Conservation (phyloP, 2,888 invertebrate species). For the Adelognathus sp. region DNA sequence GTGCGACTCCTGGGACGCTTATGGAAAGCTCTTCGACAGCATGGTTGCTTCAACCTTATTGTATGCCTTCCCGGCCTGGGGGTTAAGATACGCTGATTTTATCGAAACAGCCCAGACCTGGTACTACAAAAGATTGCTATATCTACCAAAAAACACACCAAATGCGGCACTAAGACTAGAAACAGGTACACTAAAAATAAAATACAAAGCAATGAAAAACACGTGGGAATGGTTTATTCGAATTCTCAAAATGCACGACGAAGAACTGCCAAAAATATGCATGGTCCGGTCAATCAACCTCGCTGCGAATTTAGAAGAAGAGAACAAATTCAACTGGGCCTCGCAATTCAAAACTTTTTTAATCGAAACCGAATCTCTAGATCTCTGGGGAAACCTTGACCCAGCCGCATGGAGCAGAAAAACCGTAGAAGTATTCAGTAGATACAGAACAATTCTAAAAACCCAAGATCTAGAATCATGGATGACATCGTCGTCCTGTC, state of each 20-base stretch:
- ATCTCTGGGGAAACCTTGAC: slow-evolving; percentile 3
- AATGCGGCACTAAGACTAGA: not conserved
- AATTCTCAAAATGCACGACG: slow-evolving; percentile 1
- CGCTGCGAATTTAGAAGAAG: not conserved
- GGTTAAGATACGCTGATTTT: not conserved
- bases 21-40: slow-evolving; percentile 4
- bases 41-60: not conserved
- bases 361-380: not conserved
- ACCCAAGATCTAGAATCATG: not conserved
- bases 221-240: slow-evolving; percentile 12
- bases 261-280: slow-evolving; percentile 8
- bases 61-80: slow-evolving; percentile 12
- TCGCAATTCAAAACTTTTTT: not conserved
- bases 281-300: not conserved
- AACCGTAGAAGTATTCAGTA: not conserved
- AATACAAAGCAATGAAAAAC: not conserved
- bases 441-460: not conserved
- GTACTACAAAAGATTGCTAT: slow-evolving; percentile 18
- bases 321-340: slow-evolving; percentile 1
- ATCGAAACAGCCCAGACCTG: slow-evolving; percentile 13
- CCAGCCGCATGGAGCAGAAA: not conserved
- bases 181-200: not conserved
- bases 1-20: slow-evolving; percentile 5
- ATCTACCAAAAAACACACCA: slow-evolving; percentile 2
- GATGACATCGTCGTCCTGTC: not conserved